Evolutionary conservation across 1,140 invertebrate genomes (phyloP), one percentile per base, ranked within the genome.

Genomic region (Liolophura sinensis): DNA sequence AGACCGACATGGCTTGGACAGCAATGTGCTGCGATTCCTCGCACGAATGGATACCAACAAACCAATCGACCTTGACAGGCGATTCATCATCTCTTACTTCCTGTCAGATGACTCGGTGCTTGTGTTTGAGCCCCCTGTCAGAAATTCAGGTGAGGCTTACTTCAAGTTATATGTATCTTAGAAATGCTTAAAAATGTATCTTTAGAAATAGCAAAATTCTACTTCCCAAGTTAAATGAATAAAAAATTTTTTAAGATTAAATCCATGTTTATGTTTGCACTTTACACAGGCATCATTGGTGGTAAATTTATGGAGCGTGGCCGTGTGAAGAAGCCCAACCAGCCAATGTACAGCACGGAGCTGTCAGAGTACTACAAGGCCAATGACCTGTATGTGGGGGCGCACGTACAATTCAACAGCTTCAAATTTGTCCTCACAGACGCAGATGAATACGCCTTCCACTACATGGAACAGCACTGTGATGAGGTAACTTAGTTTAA

Each of bases 391-490:
- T 96, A 89, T 83, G 87, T 96, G 12, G 94, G 94, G 31, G 90
- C 91, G 27, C 86, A 85, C 25, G 72, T 96, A 15, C 88, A 89
- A 47, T 87, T 96, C 24, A 91, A 92, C 80, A 88, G 89, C 73
- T 92, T 92, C 79, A 84, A 89, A 18, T 96, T 96, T 79, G 77
- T 90, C 64, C 82, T 96, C 7, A 86, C 89, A 22, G 89, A 90
- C 40, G 92, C 93, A 12, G 94, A 97, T 81, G 91, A 95, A 78
- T 96, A 94, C 81, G 90, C 92, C 5, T 85, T 94, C 62, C 86
- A 89, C 55, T 95, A 93, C 80, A 93, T 96, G 93, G 94, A 97
- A 82, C 76, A 89, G n/a, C 85, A 93, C 83, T 80, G 87, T 64
- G 77, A 88, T 68, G 88, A 92, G 88, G 92, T 93, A 76, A 80